Evolutionary conservation across 2,113 vertebrate genomes (phyloP).

Genomic region (Leptodactylus fuscus): DNA sequence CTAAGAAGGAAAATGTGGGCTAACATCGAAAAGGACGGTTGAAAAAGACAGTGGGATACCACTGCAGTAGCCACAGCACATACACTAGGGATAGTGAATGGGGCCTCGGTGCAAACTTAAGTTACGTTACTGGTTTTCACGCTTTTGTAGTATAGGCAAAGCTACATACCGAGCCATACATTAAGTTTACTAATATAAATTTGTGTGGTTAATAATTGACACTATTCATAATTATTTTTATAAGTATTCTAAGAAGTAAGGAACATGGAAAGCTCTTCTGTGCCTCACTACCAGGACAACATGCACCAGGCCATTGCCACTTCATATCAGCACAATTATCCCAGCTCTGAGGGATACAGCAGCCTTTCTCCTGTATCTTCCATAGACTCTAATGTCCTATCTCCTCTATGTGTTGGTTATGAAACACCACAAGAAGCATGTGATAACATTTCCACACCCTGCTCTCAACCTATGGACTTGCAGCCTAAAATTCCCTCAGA

Average conservation of each 20-base stretch:
- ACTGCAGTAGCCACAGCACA: too few relatives aligned
- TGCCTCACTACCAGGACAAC: constrained; percentile 66
- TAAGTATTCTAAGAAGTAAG: background rate
- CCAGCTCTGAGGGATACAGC: constrained; percentile 54
- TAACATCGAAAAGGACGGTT: too few relatives aligned
- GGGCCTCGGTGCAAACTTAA: too few relatives aligned
- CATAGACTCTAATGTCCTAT: constrained; percentile 78
- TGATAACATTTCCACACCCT: background rate
- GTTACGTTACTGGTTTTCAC: too few relatives aligned
- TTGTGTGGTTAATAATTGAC: too few relatives aligned
- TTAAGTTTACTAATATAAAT: too few relatives aligned
- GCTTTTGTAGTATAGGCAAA: too few relatives aligned
- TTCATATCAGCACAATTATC: constrained; percentile 64
- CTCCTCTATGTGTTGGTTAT: constrained; percentile 62
- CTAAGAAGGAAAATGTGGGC: too few relatives aligned
- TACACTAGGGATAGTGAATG: too few relatives aligned
- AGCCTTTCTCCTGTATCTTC: constrained; percentile 84
- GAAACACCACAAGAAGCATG: background rate
- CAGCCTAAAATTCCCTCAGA: background rate
- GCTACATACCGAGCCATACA: too few relatives aligned
- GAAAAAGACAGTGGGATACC: too few relatives aligned
- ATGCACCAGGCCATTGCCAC: constrained; percentile 62
- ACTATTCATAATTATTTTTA: too few relatives aligned
- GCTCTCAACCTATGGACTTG: background rate
- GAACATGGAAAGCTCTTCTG: constrained; percentile 66